Evolutionary conservation across 1,140 invertebrate species (phyloP).

Genomic region (Sycophila sp.): DNA sequence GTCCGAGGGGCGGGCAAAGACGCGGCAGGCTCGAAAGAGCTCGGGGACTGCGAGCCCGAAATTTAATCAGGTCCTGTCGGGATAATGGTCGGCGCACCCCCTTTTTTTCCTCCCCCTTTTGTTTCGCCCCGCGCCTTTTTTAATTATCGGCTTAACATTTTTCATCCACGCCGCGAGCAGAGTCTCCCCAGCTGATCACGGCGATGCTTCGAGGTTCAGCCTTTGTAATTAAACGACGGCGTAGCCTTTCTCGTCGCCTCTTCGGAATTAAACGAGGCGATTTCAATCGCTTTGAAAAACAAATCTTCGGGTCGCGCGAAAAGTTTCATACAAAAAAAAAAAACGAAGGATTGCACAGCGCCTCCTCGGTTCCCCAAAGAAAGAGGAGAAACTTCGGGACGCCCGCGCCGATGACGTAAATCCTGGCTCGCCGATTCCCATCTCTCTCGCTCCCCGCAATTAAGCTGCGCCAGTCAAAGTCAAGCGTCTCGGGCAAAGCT

Average conservation of each 20-base stretch:
- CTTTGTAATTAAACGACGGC: too few species aligned
- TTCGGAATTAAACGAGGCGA: too few species aligned
- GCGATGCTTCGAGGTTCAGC: too few species aligned
- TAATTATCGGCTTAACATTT: conserved; percentile 3
- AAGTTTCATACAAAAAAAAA: too few species aligned
- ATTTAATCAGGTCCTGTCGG: background rate
- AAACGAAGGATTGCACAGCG: too few species aligned
- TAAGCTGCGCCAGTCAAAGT: conserved; percentile 22
- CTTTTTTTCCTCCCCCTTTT: background rate
- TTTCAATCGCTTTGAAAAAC: too few species aligned
- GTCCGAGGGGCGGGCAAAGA: too few species aligned
- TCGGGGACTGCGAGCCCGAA: background rate
- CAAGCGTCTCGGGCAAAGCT: conserved; percentile 27
- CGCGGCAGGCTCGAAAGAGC: background rate
- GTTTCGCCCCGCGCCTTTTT: too few species aligned
- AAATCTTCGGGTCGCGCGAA: too few species aligned
- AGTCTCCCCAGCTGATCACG: too few species aligned
- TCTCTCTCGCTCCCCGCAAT: background rate
- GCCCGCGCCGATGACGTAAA: conserved; percentile 1
- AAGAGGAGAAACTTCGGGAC: background rate
- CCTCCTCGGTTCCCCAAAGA: background rate
- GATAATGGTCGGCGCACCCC: background rate
- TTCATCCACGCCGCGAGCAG: too few species aligned
- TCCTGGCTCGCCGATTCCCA: background rate
- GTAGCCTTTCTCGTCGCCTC: too few species aligned